Base-by-base conservation (phyloP, 2,797 vertebrate species). In the Lepilemur septentrionalis region DNA sequence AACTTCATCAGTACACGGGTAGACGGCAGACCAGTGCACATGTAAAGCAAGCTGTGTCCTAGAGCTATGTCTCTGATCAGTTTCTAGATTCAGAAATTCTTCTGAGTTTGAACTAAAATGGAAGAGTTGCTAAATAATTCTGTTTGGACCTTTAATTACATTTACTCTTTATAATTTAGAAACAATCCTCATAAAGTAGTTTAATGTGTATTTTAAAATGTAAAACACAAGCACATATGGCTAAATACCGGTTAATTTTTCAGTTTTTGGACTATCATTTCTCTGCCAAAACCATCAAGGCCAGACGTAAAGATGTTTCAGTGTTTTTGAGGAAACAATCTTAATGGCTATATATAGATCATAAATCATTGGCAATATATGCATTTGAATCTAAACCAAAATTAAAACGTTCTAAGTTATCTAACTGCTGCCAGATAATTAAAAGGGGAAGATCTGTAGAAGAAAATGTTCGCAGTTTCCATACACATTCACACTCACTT, bases 291-390 rank as follows among this genome's bases (percentile, higher is more conserved):
- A 65, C n/a, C 23, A 32, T 25, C 35, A 22, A 79, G 48, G 32
- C 32, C 46, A 95, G 61, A 12, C 50, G 48, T 75, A 90, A 96
- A 89, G n/a, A 92, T 65, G 94, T 93, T 57, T 38, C 72, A 55
- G 38, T 91, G 35, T 32, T 94, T 97, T 92, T 78, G 65, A 52
- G 43, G 57, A 11, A 95, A 84, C 22, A 82, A 80, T 89, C 69
- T 82, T 82, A 86, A 83, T 91, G 85, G 38, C 65, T 95, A 94
- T 86, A 95, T 88, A 76, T 35, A 90, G 90, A 79, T 46, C 89
- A 86, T 69, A 97, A 89, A 94, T 32, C 59, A 78, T 30, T 98
- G 88, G 92, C 87, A 93, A 97, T 95, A 94, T 69, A 93, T 65
- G 48, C 7, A 83, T 41, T 67, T 95, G 92, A 97, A 63, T 95